A percentile compares a stretch with the other conserved stretches of the same genome.
Evolutionary conservation across 1,140 invertebrate species (phyloP).

Genomic region (Oryctes rhinoceros): DNA sequence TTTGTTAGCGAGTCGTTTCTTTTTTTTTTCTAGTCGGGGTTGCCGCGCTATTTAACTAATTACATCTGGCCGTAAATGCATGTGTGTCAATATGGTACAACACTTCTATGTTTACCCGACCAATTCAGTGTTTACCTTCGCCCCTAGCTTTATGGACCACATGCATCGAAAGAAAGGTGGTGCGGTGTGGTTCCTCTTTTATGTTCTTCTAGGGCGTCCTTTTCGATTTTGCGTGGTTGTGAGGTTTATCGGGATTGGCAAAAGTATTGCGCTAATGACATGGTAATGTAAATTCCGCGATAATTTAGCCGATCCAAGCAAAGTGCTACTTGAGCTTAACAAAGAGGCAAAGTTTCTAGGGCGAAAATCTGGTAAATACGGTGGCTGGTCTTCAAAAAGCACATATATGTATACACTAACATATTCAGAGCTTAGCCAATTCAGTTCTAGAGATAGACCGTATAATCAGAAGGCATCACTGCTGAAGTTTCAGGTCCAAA

Average conservation of each 20-base stretch:
- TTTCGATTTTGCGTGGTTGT: neutral
- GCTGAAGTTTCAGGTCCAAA: no score
- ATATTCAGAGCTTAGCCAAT: no score
- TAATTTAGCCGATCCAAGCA: no score
- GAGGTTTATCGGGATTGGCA: neutral
- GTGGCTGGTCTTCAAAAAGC: no score
- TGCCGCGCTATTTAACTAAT: constrained; percentile 18
- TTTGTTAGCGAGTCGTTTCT: neutral
- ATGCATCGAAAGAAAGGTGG: neutral
- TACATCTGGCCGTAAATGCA: constrained; percentile 9
- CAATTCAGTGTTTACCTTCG: neutral
- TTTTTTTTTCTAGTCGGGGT: neutral
- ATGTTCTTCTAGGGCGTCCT: neutral
- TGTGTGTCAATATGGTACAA: constrained; percentile 18
- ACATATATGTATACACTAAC: no score
- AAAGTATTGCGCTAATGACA: neutral
- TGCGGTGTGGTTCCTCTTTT: neutral
- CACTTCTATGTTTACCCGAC: neutral
- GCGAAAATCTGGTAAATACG: no score
- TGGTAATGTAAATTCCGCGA: no score
- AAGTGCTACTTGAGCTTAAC: no score
- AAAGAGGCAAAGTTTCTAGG: no score
- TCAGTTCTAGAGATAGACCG: no score
- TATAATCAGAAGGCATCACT: no score
- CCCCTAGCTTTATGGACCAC: constrained; percentile 5